phyloP scores from a whole-genome alignment of 2,797 vertebrate species.

The Myoxocephalus aenaeus region DNA sequence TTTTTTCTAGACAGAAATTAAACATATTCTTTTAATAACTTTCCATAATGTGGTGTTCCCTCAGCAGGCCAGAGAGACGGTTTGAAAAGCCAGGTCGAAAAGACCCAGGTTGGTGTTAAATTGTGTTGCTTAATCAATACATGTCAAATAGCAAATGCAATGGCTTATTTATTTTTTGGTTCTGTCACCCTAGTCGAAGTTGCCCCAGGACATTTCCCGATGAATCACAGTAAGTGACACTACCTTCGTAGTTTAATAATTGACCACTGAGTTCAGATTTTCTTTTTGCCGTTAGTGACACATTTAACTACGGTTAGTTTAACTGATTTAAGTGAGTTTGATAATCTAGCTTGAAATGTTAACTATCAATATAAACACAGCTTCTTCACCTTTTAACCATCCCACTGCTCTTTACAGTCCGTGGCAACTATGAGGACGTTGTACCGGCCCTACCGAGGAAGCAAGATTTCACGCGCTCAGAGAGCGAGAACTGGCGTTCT shows the following conservation, averaged over 20 bases:
- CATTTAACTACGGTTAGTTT: background rate
- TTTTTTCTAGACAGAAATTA: background rate
- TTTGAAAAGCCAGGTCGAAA: conserved; percentile 99
- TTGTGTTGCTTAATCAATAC: conserved; percentile 21
- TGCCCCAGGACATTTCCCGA: conserved; percentile 83
- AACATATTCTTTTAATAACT: background rate
- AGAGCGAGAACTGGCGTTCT: conserved; percentile 97
- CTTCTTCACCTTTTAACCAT: background rate
- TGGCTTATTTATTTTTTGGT: conserved; percentile 31
- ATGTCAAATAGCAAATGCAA: conserved; percentile 14
- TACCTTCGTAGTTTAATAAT: conserved; percentile 8
- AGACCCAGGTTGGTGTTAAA: conserved; percentile 92
- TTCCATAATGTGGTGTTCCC: background rate
- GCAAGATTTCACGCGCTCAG: conserved; percentile 96
- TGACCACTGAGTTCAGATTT: background rate
- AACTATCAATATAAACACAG: background rate
- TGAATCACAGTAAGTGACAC: conserved; percentile 84
- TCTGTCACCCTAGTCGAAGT: conserved; percentile 66
- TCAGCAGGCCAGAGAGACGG: conserved; percentile 93
- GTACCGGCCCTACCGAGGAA: conserved; percentile 88
- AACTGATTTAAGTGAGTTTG: background rate
- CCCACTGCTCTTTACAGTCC: conserved; percentile 79
- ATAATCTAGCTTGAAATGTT: background rate
- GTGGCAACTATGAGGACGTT: conserved; percentile 94
- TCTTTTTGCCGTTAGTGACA: background rate